phyloP scores from a whole-genome alignment of 2,113 vertebrate genomes.

The Elephas maximus region DNA sequence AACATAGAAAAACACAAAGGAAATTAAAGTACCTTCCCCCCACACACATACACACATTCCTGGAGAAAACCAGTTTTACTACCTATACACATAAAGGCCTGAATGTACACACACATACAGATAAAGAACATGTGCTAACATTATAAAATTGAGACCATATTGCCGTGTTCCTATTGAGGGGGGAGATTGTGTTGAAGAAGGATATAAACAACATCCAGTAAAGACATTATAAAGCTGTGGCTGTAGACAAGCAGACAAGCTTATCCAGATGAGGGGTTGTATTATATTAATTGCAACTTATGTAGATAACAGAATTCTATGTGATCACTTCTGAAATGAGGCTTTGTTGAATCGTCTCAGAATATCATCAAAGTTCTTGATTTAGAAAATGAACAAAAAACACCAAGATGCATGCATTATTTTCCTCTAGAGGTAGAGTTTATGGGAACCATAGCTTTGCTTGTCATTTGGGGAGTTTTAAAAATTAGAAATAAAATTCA shows the following conservation, averaged over 20 bases:
- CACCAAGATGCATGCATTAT: not conserved
- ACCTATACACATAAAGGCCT: not conserved
- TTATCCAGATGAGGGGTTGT: not conserved
- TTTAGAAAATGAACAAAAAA: not conserved
- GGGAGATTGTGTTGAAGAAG: not conserved
- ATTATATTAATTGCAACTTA: not conserved
- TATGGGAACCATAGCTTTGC: not conserved
- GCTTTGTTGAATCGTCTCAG: not conserved
- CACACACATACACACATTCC: not conserved
- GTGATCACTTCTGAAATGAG: not conserved
- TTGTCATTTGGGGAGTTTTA: not conserved
- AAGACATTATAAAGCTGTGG: not conserved
- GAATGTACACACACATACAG: not conserved
- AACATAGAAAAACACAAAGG: slow-evolving; percentile 21
- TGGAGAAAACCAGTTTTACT: not conserved
- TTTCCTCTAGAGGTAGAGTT: not conserved
- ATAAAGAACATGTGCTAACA: not conserved
- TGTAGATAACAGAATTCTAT: not conserved
- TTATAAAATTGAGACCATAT: not conserved
- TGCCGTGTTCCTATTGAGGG: not conserved
- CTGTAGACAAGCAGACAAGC: not conserved
- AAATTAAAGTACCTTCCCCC: not conserved
- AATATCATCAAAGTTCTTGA: not conserved
- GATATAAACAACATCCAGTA: not conserved
- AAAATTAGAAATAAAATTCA: slow-evolving; percentile 23